Evolutionary conservation across 2,797 vertebrate species (phyloP), one percentile per base, ranked within the genome.

Genomic region (Podarcis siculus): DNA sequence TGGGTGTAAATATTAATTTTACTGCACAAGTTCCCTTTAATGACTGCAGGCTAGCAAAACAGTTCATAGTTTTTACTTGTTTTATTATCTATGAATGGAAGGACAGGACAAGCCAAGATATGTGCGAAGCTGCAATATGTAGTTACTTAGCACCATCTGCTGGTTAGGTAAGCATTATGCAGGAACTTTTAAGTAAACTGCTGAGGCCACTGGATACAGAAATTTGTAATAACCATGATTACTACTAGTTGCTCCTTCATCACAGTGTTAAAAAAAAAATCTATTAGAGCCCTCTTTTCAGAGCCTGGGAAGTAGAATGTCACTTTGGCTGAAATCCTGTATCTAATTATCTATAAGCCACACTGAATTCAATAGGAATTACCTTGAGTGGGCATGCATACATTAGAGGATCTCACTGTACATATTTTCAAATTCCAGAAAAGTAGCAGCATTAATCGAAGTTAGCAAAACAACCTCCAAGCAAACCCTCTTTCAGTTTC

Each of bases 141-240:
- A 88, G 91, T 89, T 86, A 93, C 94, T 94, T 91, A 95, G 95
- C 96, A 94, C 96, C 97, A 95, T 95, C 97, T 97, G 82, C 4
- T 58, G 97, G 94, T 88, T 82, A 92, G 82, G 45, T 35, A 79
- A 84, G 89, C 89, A 30, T 79, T 19, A 25, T 13, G 49, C 15
- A 79, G 17, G 2, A 42, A 79, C 78, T 49, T 69, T 19, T 77
- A 77, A 55, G 17, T 23, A 4, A 73, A 19, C 45, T 8, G 78
- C 10, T 30, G 2, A 30, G n/a, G 37, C 37, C 37, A 66, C 9
- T 19, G 7, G 5, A 78, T 23, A 79, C 7, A 32, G 21, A 35
- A 37, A 64, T 15, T 55, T 42, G 42, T 42, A 42, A 55, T 15
- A 55, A 3, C 49, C 49, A 55, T 15, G 49, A 55, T 55, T 55